Percentiles rank a stretch among this genome's conserved stretches.
Evolutionary conservation across 2,113 vertebrate genomes (phyloP).

Genomic region (Gallinago undulata): DNA sequence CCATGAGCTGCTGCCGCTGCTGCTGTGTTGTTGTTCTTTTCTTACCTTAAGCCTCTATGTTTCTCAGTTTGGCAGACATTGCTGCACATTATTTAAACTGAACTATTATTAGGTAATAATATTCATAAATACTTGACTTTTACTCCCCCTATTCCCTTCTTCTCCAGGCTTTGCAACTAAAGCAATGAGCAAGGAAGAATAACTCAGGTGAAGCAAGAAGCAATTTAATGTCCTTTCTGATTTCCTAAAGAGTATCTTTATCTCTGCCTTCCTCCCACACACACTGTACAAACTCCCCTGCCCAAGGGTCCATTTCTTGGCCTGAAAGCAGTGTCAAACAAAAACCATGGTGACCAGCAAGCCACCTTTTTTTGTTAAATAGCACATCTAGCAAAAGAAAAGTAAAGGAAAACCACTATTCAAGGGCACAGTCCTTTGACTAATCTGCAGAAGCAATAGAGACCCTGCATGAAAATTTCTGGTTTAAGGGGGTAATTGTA

Average conservation of each 20-base stretch:
- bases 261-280: slow-evolving; percentile 1
- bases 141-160: not conserved
- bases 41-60: not conserved
- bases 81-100: not conserved
- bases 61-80: not conserved
- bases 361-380: not conserved
- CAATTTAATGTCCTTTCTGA: slow-evolving; percentile 42
- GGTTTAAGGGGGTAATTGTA: not conserved
- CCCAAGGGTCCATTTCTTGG: not conserved
- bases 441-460: not conserved
- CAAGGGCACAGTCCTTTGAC: not conserved
- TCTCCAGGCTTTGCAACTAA: not conserved
- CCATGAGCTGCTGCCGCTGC: not conserved
- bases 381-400: not conserved
- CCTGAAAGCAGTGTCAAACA: not conserved
- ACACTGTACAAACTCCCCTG: not conserved
- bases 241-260: slow-evolving; percentile 37
- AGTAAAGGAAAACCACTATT: not conserved
- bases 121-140: not conserved
- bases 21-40: not conserved
- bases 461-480: not conserved
- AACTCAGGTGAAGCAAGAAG: slow-evolving; percentile 13
- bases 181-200: not conserved
- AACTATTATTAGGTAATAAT: not conserved
- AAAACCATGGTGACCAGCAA: not conserved